Conservation (phyloP, 2,113 vertebrate genomes). For the Nettapus auritus region DNA sequence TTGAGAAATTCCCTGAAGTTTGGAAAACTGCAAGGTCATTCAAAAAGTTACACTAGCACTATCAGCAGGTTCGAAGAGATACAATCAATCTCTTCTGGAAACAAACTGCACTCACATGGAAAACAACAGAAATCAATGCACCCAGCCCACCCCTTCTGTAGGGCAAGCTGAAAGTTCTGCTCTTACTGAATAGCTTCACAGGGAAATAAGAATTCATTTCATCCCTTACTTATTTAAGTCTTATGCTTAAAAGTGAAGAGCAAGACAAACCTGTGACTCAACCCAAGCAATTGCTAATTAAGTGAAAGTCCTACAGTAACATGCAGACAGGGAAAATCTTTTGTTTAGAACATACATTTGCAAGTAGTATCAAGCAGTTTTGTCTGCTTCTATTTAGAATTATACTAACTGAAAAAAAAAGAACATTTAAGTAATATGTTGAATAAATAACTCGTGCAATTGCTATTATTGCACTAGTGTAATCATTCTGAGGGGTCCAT, state of each 20-base stretch:
- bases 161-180: not conserved
- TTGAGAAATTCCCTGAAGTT: not conserved
- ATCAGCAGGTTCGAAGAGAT: not conserved
- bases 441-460: not conserved
- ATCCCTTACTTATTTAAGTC: not conserved
- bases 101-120: not conserved
- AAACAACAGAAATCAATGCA: not conserved
- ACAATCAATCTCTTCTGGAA: not conserved
- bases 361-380: not conserved
- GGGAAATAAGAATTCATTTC: not conserved
- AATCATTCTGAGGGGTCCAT: not conserved
- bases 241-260: not conserved
- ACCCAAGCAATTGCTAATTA: constrained; percentile 1
- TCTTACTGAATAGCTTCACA: not conserved
- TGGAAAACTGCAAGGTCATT: not conserved
- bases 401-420: not conserved
- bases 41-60: not conserved
- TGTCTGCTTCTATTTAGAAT: not conserved
- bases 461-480: not conserved
- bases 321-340: not conserved
- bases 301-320: not conserved
- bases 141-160: not conserved
- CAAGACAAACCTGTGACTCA: constrained; percentile 46
- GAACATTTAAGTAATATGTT: not conserved
- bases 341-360: not conserved